Base-by-base conservation (phyloP, 2,888 invertebrate species). In the Gasteruption jaculator region DNA sequence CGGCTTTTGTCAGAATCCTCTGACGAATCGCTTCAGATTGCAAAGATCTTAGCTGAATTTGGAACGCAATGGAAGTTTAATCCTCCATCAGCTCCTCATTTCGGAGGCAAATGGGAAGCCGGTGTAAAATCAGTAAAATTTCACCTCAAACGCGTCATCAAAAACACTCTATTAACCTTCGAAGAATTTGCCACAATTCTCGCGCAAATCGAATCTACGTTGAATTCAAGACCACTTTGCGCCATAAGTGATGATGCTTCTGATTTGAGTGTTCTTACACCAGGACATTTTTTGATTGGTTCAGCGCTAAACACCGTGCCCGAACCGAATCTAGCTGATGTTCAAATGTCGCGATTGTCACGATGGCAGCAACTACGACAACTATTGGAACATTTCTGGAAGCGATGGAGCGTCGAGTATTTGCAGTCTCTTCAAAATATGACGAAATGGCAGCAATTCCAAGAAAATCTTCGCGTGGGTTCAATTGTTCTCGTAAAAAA, bases 221-320 rank as follows among this genome's bases (percentile, higher is more conserved):
- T 61, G 4, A 60, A 61, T 31, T 60, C 56, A 1, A 38, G 60
- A n/a, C 61, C 59, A 5, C 21, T 62, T 0, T 47, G 40, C n/a
- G 43, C 55, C 3, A 26, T 58, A 1, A 50, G 55, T 4, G 31
- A 41, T 4, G 54, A 54, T 38, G 41, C 51, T 3, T 24, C 41
- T 10, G 53, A 56, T 21, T 16, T 38, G 5, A 43, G 47, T 10
- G 52, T 49, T 2, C 41, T 63, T 3, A 60, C 60, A 2, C 64
- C 61, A 7, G 60, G 55, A 7, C 63, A 65, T 42, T 57, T 63
- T 37, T 43, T 66, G 3, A 43, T 61, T 14, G 58, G 54, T 7
- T 15, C 33, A 14, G 37, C 59, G 2, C 38, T 56, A 1, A 36
- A 27, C 8, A 30, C 27, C 1, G 29, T 58, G 1, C 56, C 59